Base-by-base conservation (phyloP, 2,113 vertebrate species). In the Campylorhamphus procurvoides region DNA sequence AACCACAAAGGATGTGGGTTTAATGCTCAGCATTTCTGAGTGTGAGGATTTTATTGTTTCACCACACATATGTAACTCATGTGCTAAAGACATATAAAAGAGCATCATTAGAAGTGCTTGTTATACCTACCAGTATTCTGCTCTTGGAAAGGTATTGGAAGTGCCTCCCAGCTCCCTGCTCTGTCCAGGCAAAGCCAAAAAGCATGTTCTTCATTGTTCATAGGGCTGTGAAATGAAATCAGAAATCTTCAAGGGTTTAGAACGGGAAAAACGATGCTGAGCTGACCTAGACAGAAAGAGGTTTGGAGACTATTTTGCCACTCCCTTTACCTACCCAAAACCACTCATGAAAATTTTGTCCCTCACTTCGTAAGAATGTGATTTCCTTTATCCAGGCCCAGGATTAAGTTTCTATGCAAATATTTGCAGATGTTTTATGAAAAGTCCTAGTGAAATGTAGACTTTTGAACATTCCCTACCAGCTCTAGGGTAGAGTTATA, bases 321-420 rank as follows among this genome's bases (percentile, higher is more conserved):
- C 29, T 59, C 59, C 52, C 35, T 55, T 80, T 80, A 39, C 35
- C 64, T 74, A 63, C 27, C 35, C 33, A 64, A 88, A 95, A 80
- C 22, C 33, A 56, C 47, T 86, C 63, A 18, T 15, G 55, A 90
- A 84, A 90, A 40, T 53, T 66, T 88, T 49, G 66, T 71, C 63
- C 59, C 55, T 91, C 39, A 10, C 42, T 82, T 80, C 4, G 20
- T 90, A 76, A 81, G 56, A 56, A 81, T 13, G 19, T 2, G 22
- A 66, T 82, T 91, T 73, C 42, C 55, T 91, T 85, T 84, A 83
- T 74, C 18, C 75, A 81, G 44, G 37, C 56, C 31, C 59, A 74
- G n/a, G 76, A 84, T 93, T 92, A 77, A 81, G 84, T 96, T 92
- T 92, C 95, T 93, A 5, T 18, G 35, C 80, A 95, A 96, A 93